phyloP scores from a whole-genome alignment of 2,113 vertebrate genomes.

The Enhydra lutris region DNA sequence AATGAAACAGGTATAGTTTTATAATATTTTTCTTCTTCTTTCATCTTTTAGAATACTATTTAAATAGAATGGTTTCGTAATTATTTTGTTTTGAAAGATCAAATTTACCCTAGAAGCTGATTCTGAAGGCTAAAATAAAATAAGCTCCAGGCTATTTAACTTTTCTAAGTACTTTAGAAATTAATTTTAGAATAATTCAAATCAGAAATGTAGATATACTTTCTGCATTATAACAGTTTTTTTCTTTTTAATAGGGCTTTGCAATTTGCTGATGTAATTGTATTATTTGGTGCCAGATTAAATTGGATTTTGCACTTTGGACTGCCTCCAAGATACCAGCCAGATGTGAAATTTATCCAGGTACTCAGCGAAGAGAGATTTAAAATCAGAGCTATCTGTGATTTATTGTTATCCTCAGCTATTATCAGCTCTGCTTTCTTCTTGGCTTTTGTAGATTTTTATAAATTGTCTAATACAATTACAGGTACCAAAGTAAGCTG shows the following conservation, averaged over 20 bases:
- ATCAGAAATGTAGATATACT: conserved; percentile 37
- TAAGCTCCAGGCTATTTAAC: conserved; percentile 25
- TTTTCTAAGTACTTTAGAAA: conserved; percentile 17
- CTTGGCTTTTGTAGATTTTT: conserved; percentile 44
- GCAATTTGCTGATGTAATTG: conserved; percentile 91
- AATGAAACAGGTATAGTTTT: not conserved
- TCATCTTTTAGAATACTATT: conserved; percentile 16
- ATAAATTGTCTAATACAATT: conserved; percentile 43
- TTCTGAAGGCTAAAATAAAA: not conserved
- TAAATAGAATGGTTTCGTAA: conserved; percentile 6
- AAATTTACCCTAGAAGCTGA: not conserved
- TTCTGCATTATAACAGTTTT: conserved; percentile 1
- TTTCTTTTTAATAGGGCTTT: conserved; percentile 86
- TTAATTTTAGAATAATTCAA: conserved; percentile 36
- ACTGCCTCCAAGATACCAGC: conserved; percentile 90
- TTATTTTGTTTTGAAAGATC: conserved; percentile 39
- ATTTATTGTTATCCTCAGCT: not conserved
- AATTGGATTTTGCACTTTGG: conserved; percentile 99
- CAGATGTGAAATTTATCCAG: conserved; percentile 94
- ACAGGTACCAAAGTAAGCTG: conserved; percentile 6
- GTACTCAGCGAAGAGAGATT: conserved; percentile 73
- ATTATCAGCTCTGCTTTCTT: conserved; percentile 13
- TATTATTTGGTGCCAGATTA: conserved; percentile 94
- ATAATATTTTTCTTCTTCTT: conserved; percentile 8
- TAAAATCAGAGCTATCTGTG: not conserved